Evolutionary conservation across 1,140 invertebrate species (phyloP).

Genomic region (Aleiodes sp.): DNA sequence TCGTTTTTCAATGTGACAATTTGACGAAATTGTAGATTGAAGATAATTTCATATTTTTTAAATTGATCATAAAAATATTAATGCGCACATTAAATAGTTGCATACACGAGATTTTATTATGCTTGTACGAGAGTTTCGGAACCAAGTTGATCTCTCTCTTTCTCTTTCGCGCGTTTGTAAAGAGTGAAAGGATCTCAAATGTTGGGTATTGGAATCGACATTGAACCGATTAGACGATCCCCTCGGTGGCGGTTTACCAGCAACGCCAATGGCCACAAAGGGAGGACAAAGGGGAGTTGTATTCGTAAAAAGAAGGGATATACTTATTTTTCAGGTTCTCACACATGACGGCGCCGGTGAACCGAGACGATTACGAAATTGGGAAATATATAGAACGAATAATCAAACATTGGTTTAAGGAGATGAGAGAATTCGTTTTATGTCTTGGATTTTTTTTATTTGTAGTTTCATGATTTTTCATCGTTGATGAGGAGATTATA

Average conservation of each 20-base stretch:
- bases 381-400: constrained; percentile 1
- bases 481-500: background rate
- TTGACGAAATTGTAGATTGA: no score
- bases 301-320: no score
- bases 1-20: no score
- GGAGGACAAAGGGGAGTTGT: background rate
- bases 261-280: no score
- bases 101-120: no score
- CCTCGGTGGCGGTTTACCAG: background rate
- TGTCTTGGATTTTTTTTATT: background rate
- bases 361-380: constrained; percentile 26
- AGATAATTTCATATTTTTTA: no score
- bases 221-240: constrained; percentile 39
- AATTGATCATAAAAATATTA: no score
- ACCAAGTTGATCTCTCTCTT: no score
- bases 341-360: constrained; percentile 15
- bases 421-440: background rate
- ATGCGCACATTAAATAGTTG: no score
- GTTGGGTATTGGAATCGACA: constrained; percentile 22
- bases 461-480: background rate
- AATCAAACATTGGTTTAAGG: background rate
- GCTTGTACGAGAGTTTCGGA: no score
- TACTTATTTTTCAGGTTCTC: background rate
- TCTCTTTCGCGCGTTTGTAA: background rate
- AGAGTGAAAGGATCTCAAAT: constrained; percentile 31